phyloP scores from a whole-genome alignment of 2,113 vertebrate genomes.

The Phylloscopus trochiloides region DNA sequence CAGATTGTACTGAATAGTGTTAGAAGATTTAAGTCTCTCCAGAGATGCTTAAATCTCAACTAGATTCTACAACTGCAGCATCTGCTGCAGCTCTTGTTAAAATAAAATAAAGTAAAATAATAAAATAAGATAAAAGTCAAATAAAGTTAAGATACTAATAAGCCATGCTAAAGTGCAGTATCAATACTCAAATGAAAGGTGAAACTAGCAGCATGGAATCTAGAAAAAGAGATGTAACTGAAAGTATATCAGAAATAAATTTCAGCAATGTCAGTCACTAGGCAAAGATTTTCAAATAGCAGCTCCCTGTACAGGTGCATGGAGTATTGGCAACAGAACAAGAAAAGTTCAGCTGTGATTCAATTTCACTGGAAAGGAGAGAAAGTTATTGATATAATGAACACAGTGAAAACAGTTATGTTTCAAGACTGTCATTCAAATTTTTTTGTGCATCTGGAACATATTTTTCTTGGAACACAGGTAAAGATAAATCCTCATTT shows the following conservation, averaged over 20 bases:
- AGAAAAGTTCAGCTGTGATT: conserved; percentile 15
- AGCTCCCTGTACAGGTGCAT: conserved; percentile 48
- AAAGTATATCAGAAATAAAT: neutral
- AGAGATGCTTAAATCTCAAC: conserved; percentile 59
- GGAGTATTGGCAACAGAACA: neutral
- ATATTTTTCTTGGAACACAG: conserved; percentile 32
- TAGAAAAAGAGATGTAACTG: neutral
- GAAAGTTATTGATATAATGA: conserved; percentile 27
- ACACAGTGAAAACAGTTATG: conserved; percentile 31
- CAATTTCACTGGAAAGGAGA: conserved; percentile 13
- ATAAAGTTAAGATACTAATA: neutral
- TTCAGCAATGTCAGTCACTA: neutral
- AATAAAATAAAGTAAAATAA: neutral
- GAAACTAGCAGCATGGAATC: neutral
- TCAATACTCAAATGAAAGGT: neutral
- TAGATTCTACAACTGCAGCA: neutral
- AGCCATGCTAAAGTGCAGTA: neutral
- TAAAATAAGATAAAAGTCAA: neutral
- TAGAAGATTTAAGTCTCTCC: conserved; percentile 68
- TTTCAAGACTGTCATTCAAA: conserved; percentile 28
- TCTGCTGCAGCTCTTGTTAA: conserved; percentile 11
- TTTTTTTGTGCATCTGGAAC: conserved; percentile 35
- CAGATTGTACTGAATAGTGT: conserved; percentile 46
- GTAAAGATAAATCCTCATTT: conserved; percentile 4
- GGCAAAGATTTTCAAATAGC: conserved; percentile 20